phyloP scores from a whole-genome alignment of 1,140 invertebrate genomes.

The Tachypleus tridentatus region DNA sequence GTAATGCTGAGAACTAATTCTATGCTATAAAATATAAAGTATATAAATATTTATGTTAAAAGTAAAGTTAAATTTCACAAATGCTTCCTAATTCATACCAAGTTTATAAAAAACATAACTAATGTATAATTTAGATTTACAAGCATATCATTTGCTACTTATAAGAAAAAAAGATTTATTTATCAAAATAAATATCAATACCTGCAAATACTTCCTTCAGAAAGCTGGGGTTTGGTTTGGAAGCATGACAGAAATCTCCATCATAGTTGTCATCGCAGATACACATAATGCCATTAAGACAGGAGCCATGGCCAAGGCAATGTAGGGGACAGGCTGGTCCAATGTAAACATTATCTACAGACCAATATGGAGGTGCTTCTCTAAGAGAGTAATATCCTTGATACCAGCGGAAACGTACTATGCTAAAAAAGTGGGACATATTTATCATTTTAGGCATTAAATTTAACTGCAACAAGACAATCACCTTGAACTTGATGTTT shows the following conservation, averaged over 20 bases:
- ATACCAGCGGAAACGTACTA: conserved; percentile 36
- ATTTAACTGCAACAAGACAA: too few relatives aligned
- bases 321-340: conserved; percentile 36
- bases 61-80: not conserved
- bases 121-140: too few relatives aligned
- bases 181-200: conserved; percentile 3
- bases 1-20: too few relatives aligned
- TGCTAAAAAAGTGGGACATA: conserved; percentile 21
- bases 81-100: not conserved
- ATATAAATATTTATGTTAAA: too few relatives aligned
- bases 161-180: not conserved
- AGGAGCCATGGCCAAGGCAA: conserved; percentile 37
- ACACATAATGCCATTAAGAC: conserved; percentile 34
- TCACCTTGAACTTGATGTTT: too few relatives aligned
- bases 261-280: conserved; percentile 34
- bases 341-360: conserved; percentile 38
- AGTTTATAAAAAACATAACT: not conserved
- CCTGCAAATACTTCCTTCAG: conserved; percentile 33
- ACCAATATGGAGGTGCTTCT: conserved; percentile 35
- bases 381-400: conserved; percentile 32
- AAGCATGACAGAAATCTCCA: conserved; percentile 30
- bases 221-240: conserved; percentile 26
- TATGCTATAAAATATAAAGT: too few relatives aligned
- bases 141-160: too few relatives aligned
- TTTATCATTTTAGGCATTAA: too few relatives aligned